A percentile compares a stretch with the other conserved stretches of the same genome.
These are phyloP conservation scores for Vultur gryphus DNA, from an alignment of 2,797 vertebrate genomes.

Conservation along the genomic window DNA sequence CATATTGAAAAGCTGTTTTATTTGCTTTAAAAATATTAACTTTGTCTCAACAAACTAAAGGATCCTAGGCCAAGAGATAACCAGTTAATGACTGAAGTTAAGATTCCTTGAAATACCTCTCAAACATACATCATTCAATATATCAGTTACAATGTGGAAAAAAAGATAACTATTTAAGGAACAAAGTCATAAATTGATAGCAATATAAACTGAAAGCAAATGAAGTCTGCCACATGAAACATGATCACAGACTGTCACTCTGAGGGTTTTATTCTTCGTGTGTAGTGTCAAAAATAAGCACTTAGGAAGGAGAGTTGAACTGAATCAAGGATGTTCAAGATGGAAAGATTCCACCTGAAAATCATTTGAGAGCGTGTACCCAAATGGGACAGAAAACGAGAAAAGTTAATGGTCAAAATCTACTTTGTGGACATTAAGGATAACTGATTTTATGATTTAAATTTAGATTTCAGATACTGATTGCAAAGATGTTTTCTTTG, in stretches of 20 bases:
- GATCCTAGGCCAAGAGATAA: conserved; percentile 47
- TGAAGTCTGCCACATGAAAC: conserved; percentile 62
- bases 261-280: conserved; percentile 51
- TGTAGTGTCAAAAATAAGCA: conserved; percentile 54
- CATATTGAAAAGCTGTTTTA: conserved; percentile 56
- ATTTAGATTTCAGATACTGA: not conserved
- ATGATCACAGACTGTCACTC: conserved; percentile 64
- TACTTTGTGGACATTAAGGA: not conserved
- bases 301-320: conserved; percentile 8
- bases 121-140: conserved; percentile 59
- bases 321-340: conserved; percentile 24
- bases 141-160: conserved; percentile 49
- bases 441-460: not conserved
- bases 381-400: conserved; percentile 9
- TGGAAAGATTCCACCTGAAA: conserved; percentile 30
- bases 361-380: not conserved
- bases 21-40: conserved; percentile 57
- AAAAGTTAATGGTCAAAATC: conserved; percentile 48
- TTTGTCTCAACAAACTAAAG: conserved; percentile 47
- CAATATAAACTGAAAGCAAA: conserved; percentile 64
- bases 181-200: conserved; percentile 64
- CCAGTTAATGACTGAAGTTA: conserved; percentile 54
- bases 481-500: not conserved
- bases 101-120: conserved; percentile 51
- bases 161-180: conserved; percentile 62